Evolutionary conservation across 2,888 invertebrate species (phyloP).

Genomic region (Diaprepes abbreviatus): DNA sequence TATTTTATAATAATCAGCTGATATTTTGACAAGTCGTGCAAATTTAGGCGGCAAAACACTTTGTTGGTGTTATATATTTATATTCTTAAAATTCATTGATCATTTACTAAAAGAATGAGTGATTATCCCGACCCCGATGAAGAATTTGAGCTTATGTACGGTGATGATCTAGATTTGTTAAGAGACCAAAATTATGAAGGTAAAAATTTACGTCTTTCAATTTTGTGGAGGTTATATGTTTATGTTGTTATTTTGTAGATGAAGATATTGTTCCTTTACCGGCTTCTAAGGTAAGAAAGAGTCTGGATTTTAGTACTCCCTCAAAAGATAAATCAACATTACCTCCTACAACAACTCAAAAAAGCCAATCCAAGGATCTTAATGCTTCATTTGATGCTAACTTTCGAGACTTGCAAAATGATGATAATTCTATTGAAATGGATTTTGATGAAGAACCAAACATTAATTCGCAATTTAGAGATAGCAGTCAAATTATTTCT

Average conservation of each 20-base stretch:
- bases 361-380: background rate
- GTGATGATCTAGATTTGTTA: constrained; percentile 78
- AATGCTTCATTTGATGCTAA: constrained; percentile 16
- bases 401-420: background rate
- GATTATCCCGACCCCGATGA: constrained; percentile 72
- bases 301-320: constrained; percentile 58
- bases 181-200: constrained; percentile 68
- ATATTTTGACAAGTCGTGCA: background rate
- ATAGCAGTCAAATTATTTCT: background rate
- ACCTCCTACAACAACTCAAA: background rate
- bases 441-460: background rate
- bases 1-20: background rate
- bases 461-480: background rate
- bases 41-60: background rate
- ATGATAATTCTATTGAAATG: background rate
- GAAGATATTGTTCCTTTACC: constrained; percentile 44
- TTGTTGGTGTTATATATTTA: background rate
- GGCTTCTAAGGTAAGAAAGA: constrained; percentile 56
- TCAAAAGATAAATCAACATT: constrained; percentile 20
- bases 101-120: constrained; percentile 61
- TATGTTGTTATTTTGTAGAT: constrained; percentile 49
- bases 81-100: constrained; percentile 1
- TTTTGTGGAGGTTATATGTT: constrained; percentile 8
- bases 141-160: constrained; percentile 79
- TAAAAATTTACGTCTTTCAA: background rate